Base-by-base conservation (phyloP, 2,888 invertebrate genomes). In the Leptopterna dolabrata region DNA sequence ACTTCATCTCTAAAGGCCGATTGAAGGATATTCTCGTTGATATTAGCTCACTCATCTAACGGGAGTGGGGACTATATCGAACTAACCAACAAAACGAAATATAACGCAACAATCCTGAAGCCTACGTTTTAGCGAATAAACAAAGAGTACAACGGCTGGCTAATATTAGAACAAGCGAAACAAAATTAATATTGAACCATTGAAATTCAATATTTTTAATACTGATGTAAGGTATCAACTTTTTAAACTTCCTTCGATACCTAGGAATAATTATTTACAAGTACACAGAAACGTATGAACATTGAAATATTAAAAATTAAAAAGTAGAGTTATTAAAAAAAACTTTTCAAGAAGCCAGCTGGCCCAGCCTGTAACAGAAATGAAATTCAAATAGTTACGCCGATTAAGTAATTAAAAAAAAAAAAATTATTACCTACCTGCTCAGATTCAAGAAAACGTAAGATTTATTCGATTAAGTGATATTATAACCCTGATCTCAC, bases 341-440 rank as follows among this genome's bases (percentile, higher is more conserved):
- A 96, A 95, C 97, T 97, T 95, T 97, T 97, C 93, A 97, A 95
- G 95, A 97, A 97, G 94, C 96, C 96, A 93, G 97, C 96, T 92
- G 97, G 96, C 93, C 97, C 97, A 94, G 97, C 96, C 97, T 97
- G 91, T 82, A 88, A 87, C 81, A 80, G 30, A 89, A 89, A 55
- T 81, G 89, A 88, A 90, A 89, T 9, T 24, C 0, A 14, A 9
- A 7, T 78, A 7, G 43, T 73, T 36, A 19, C 14, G n/a, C n/a
- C n/a, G n/a, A n/a, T n/a, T 70, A 76, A 13, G 9, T 9, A 29
- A 76, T 76, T 76, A 76, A 30, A 76, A 11, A 2, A 1, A 76
- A n/a, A n/a, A n/a, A n/a, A n/a, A n/a, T n/a, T n/a, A n/a, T n/a
- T n/a, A n/a, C n/a, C n/a, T n/a, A n/a, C n/a, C n/a, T n/a, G n/a